Evolutionary conservation across 2,797 vertebrate genomes (phyloP), one percentile per base, ranked within the genome.

Genomic region (Delichon dasypus): DNA sequence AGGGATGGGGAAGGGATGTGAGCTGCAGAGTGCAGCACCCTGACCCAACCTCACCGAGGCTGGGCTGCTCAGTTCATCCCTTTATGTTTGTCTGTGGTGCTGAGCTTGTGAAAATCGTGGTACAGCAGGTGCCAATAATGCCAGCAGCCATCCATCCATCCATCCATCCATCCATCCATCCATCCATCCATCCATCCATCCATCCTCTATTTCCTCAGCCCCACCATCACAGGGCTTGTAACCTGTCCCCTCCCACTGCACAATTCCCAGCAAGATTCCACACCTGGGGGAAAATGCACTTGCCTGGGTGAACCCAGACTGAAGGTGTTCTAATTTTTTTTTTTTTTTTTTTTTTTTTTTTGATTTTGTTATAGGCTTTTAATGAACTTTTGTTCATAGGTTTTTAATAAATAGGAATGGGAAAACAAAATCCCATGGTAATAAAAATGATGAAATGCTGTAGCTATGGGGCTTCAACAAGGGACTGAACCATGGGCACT

Each of bases 41-140:
- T 29, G 42, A 32, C 5, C 25, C 19, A 8, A 3, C 34, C 68
- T 57, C 62, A 20, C 36, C 23, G 5, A 44, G 40, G 16, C 14
- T 23, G 27, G 4, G 27, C 29, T 3, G 19, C 7, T 70, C 9
- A 6, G 7, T 44, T 85, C 10, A 60, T 82, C 20, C 6, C 10
- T 55, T 36, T 23, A 3, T 8, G 30, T 36, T 15, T 5, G 44
- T 29, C 36, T 7, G 17, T 40, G 48, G 29, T 67, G 45, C 45
- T 64, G 57, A 74, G 36, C 45, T 84, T 40, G 29, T 44, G 48
- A 48, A 87, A 91, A 53, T 17, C 3, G 6, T 40, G 18, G 15
- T 36, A 13, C 4, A 71, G 20, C n/a, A 34, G 0, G 0, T 53
- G 20, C 23, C 48, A 58, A 5, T 22, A 45, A 11, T n/a, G 54